phyloP scores from a whole-genome alignment of 2,113 vertebrate genomes.

The Setophaga petechia region DNA sequence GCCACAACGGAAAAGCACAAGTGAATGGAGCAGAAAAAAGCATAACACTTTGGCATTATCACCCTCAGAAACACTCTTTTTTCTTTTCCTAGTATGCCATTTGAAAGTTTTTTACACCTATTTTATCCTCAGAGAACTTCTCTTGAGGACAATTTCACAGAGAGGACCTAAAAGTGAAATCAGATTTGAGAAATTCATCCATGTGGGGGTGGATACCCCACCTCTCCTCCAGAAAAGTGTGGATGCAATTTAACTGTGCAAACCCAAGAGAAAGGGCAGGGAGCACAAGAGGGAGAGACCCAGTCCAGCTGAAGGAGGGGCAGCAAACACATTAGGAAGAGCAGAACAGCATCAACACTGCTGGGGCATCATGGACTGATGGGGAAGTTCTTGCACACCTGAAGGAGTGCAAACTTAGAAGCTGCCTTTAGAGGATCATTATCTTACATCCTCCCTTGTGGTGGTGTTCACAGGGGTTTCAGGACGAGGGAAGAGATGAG shows the following conservation, averaged over 20 bases:
- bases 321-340: background rate
- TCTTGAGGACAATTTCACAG: background rate
- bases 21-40: slow-evolving; percentile 18
- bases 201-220: fast-evolving
- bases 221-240: background rate
- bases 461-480: no score
- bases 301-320: background rate
- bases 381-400: background rate
- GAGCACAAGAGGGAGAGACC: background rate
- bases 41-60: background rate
- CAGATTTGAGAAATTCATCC: background rate
- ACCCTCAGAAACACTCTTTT: background rate
- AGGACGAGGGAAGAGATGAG: no score
- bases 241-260: background rate
- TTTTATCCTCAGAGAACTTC: background rate
- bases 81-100: background rate
- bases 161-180: background rate
- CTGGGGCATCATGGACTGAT: background rate
- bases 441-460: background rate
- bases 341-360: background rate
- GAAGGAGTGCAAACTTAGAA: background rate
- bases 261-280: background rate
- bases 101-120: background rate
- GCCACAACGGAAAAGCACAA: background rate
- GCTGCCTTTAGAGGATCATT: background rate